Evolutionary conservation across 2,113 vertebrate species (phyloP), one percentile per base, ranked within the genome.

Genomic region (Salvelinus fontinalis): DNA sequence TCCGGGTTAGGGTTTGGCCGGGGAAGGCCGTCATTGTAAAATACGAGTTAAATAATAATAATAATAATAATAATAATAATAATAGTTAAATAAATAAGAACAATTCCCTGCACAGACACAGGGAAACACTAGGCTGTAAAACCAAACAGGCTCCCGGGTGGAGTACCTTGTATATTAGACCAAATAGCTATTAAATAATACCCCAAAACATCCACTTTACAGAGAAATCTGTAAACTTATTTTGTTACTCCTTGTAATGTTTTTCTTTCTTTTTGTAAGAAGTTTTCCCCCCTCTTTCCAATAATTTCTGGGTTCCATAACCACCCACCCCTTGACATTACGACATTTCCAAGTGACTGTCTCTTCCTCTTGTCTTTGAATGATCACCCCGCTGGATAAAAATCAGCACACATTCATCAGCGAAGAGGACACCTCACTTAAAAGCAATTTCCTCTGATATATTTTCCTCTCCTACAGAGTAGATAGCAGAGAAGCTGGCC

Each of bases 131-230:
- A 48, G 62, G 71, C 76, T 44, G 62, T 90, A 90, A 92, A 91
- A 88, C 69, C 65, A 60, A 90, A 87, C 80, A 24, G 87, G 78
- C 83, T 87, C 77, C 81, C 84, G 71, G 85, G 81, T 85, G 80
- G 85, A 80, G 83, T 83, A 86, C 84, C 89, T 92, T 77, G 76
- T 92, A 90, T 92, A 91, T 90, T 85, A 89, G 64, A 72, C 80
- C 79, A 84, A 89, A 87, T 81, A 83, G 83, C 86, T 76, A 81
- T 68, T 80, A 90, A 91, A 91, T 85, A 91, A 91, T 81, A 84
- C 75, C 74, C 73, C 76, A 77, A 89, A 89, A 89, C 82, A 82
- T 87, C 59, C 64, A 81, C 75, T 79, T 68, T 79, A 77, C 57
- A 74, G 73, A 8, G 22, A 84, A 81, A 76, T 86, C 64, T 77